Percentiles rank a stretch among this genome's conserved stretches.
phyloP scores from a whole-genome alignment of 2,888 invertebrate genomes.

The Rhagophthalmus giganteus region DNA sequence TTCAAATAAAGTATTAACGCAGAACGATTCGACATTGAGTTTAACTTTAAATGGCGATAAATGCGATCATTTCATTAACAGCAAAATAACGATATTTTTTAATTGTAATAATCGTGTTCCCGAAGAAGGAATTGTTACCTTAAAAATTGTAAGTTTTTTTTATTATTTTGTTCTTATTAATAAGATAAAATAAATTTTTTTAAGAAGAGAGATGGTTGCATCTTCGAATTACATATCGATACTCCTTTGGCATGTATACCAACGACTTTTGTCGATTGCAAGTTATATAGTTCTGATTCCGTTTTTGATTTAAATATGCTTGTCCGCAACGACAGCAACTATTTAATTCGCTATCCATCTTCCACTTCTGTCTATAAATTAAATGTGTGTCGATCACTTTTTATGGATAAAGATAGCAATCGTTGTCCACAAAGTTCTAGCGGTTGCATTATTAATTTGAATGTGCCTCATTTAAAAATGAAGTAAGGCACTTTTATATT shows the following conservation, averaged over 20 bases:
- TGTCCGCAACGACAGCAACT: conserved; percentile 4
- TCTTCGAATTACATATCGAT: conserved; percentile 14
- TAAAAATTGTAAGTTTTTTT: background rate
- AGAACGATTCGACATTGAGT: no score
- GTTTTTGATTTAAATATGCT: conserved; percentile 10
- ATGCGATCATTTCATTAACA: no score
- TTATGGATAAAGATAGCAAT: background rate
- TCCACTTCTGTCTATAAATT: conserved; percentile 9
- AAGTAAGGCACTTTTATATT: no score
- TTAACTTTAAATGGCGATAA: no score
- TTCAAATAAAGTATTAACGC: no score
- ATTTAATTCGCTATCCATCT: conserved; percentile 1
- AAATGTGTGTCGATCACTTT: conserved; percentile 21
- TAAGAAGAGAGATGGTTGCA: conserved; percentile 10
- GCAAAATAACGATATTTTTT: no score
- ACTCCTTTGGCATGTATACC: conserved; percentile 17
- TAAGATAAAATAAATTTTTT: conserved; percentile 4
- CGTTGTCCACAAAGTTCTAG: conserved; percentile 7
- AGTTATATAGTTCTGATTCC: background rate
- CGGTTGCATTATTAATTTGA: conserved; percentile 8
- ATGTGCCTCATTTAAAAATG: conserved; percentile 4
- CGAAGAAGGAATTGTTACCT: no score
- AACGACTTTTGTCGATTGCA: conserved; percentile 2
- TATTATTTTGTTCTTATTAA: no score
- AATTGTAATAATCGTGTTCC: no score